A percentile compares a stretch with the other conserved stretches of the same genome.
Evolutionary conservation across 2,113 vertebrate species (phyloP).

Genomic region (Vireo altiloquus): DNA sequence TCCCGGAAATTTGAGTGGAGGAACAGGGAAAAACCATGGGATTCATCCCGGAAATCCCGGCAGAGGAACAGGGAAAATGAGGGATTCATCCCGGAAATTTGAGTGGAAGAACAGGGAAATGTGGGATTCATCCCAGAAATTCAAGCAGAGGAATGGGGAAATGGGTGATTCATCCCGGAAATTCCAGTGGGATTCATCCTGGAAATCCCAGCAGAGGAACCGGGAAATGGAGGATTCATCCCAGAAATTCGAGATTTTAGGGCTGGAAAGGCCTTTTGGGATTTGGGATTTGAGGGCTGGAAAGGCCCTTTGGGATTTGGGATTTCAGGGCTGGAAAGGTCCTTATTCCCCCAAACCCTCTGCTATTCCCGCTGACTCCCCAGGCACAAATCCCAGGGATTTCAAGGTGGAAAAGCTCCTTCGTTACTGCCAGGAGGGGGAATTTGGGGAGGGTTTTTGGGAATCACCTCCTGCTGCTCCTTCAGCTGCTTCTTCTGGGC

Average conservation of each 20-base stretch:
- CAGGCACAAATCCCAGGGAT: background rate
- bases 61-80: background rate
- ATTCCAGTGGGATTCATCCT: background rate
- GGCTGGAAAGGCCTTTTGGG: too few species aligned
- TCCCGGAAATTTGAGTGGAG: too few species aligned
- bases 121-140: too few species aligned
- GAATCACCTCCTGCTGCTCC: conserved; percentile 93
- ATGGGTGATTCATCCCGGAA: accelerated
- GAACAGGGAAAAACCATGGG: background rate
- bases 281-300: background rate
- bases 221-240: too few species aligned
- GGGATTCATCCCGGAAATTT: background rate
- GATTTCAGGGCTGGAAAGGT: background rate
- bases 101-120: too few species aligned
- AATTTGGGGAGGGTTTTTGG: background rate
- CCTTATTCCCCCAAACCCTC: background rate
- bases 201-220: too few species aligned
- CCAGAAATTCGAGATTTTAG: background rate
- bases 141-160: too few species aligned
- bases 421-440: background rate
- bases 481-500: conserved; percentile 95
- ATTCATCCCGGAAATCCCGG: accelerated
- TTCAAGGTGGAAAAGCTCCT: background rate
- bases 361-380: background rate
- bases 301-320: background rate